Conservation (phyloP, 2,888 invertebrate genomes). For the Agonopterix alstromeriana region DNA sequence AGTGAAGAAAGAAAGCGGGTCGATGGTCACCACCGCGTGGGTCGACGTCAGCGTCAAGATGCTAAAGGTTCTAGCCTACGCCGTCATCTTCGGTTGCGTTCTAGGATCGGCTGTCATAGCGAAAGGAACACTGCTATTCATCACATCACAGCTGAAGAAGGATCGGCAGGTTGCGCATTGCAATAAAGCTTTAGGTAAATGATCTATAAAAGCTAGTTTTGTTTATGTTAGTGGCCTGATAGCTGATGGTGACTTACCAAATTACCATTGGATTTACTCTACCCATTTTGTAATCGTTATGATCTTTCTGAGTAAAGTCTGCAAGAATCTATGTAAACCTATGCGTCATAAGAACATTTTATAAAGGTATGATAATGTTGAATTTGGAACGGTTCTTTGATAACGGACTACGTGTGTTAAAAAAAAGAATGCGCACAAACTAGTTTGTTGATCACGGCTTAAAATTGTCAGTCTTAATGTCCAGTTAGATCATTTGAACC, state of each 20-base stretch:
- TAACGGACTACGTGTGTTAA: no score
- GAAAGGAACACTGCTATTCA: slow-evolving; percentile 84
- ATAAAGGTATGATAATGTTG: no score
- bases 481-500: no score
- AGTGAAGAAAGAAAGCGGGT: slow-evolving; percentile 80
- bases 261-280: not conserved
- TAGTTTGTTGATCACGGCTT: no score
- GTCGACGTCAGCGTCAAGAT: slow-evolving; percentile 78
- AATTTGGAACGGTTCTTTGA: no score
- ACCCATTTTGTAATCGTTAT: not conserved
- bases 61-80: slow-evolving; percentile 82
- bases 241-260: not conserved
- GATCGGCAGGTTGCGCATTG: slow-evolving; percentile 77
- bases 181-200: slow-evolving; percentile 61
- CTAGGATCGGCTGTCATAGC: slow-evolving; percentile 82
- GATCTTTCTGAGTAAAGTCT: no score
- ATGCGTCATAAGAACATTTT: no score
- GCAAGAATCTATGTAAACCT: no score
- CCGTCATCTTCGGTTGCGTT: slow-evolving; percentile 80
- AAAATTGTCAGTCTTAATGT: no score
- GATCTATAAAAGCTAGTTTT: not conserved
- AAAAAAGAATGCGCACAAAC: no score
- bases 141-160: slow-evolving; percentile 81
- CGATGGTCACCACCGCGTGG: slow-evolving; percentile 79
- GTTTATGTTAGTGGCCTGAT: not conserved